phyloP scores from a whole-genome alignment of 2,113 vertebrate species.

The Rhodinocichla rosea region DNA sequence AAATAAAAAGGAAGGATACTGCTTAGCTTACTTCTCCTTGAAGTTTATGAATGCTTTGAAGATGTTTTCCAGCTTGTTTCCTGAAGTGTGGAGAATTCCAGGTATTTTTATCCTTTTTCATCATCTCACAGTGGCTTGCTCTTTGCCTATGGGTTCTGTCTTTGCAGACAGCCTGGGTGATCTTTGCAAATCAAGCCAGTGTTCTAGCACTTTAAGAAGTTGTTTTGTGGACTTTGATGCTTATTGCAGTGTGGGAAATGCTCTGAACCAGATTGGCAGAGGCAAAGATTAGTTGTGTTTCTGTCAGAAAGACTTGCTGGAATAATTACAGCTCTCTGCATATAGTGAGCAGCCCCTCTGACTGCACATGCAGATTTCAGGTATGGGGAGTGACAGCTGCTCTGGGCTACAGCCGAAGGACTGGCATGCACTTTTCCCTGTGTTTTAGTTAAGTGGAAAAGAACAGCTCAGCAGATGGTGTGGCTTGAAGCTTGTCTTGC shows the following conservation, averaged over 20 bases:
- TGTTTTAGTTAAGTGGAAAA: background rate
- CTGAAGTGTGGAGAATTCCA: background rate
- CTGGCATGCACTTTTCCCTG: background rate
- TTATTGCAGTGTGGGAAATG: background rate
- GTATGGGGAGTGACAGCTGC: background rate
- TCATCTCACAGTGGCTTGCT: background rate
- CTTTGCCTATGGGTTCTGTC: background rate
- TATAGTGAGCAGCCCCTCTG: background rate
- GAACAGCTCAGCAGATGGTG: background rate
- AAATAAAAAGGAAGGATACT: background rate
- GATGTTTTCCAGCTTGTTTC: background rate
- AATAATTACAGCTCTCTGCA: background rate
- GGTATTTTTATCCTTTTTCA: background rate
- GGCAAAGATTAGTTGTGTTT: background rate
- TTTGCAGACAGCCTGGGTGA: background rate
- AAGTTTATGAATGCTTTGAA: background rate
- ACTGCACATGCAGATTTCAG: background rate
- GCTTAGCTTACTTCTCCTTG: background rate
- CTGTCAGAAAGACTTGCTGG: background rate
- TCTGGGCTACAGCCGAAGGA: background rate
- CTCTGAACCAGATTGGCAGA: background rate
- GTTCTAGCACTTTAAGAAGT: background rate
- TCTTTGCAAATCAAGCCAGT: background rate
- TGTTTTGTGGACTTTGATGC: background rate
- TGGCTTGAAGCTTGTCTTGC: background rate